These are phyloP conservation scores for Vanessa cardui DNA, from an alignment of 2,888 invertebrate genomes.

Conservation along the genomic window DNA sequence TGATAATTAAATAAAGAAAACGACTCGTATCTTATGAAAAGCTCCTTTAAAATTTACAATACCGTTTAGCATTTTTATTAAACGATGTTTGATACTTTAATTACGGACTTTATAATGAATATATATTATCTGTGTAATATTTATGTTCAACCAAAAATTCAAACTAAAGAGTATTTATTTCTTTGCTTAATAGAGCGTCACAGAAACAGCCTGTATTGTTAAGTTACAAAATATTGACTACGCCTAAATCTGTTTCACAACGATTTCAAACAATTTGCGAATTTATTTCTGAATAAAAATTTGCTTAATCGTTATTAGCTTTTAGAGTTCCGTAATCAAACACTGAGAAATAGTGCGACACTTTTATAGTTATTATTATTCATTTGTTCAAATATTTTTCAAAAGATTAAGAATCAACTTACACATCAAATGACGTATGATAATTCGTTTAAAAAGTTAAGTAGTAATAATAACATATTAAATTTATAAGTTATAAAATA, in stretches of 20 bases:
- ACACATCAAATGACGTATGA: too few species aligned
- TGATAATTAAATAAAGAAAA: too few species aligned
- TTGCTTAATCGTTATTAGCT: background rate
- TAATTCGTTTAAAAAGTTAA: too few species aligned
- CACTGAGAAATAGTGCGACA: too few species aligned
- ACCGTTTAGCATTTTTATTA: background rate
- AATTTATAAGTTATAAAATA: background rate
- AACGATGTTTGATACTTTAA: too few species aligned
- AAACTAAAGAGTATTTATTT: background rate
- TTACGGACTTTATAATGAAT: too few species aligned
- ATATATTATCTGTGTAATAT: too few species aligned
- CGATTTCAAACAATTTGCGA: background rate
- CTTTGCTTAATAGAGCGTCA: constrained; percentile 7
- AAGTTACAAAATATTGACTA: constrained; percentile 11
- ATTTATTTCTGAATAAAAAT: background rate
- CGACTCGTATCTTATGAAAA: too few species aligned
- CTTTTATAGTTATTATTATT: too few species aligned
- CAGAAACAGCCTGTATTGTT: background rate
- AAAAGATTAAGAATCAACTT: too few species aligned
- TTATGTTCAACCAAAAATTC: background rate
- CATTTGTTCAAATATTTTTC: too few species aligned
- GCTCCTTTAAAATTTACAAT: background rate
- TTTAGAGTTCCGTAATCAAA: background rate
- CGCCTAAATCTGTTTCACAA: background rate
- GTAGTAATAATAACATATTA: too few species aligned